Evolutionary conservation across 2,113 vertebrate genomes (phyloP).

Genomic region (Lophochroa leadbeateri): DNA sequence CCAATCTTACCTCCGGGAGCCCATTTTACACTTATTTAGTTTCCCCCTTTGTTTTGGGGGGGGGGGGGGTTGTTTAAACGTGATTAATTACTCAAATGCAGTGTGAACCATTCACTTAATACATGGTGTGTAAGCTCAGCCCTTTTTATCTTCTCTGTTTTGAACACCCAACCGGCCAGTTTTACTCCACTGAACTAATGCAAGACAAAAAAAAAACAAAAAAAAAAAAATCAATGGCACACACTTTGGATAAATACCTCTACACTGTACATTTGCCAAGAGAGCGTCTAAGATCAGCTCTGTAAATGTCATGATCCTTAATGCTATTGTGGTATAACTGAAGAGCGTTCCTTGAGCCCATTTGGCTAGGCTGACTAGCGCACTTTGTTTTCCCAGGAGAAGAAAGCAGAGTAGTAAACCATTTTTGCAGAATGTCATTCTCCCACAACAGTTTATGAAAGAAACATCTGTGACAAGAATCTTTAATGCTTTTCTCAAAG

Average conservation of each 20-base stretch:
- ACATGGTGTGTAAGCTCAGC: slow-evolving; percentile 46
- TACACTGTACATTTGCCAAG: slow-evolving; percentile 75
- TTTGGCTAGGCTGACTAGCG: slow-evolving; percentile 75
- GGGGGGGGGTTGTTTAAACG: background rate
- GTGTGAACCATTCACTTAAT: slow-evolving; percentile 63
- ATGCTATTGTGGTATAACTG: slow-evolving; percentile 77
- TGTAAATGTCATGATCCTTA: slow-evolving; percentile 78
- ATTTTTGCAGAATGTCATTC: slow-evolving; percentile 84
- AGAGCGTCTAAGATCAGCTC: slow-evolving; percentile 78
- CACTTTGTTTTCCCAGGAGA: slow-evolving; percentile 81
- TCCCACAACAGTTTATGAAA: slow-evolving; percentile 87
- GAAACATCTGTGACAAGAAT: slow-evolving; percentile 89
- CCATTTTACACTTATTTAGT: too few species aligned
- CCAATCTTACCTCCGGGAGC: too few species aligned
- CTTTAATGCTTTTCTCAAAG: slow-evolving; percentile 82
- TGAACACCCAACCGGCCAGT: slow-evolving; percentile 43
- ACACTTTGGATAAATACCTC: slow-evolving; percentile 75
- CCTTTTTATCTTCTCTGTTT: slow-evolving; percentile 65
- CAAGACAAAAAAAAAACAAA: slow-evolving; percentile 47
- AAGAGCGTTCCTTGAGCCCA: slow-evolving; percentile 78
- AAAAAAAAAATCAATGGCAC: slow-evolving; percentile 64
- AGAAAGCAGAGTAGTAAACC: slow-evolving; percentile 82
- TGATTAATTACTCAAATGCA: slow-evolving; percentile 67
- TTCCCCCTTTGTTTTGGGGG: too few species aligned
- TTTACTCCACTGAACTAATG: slow-evolving; percentile 54